Evolutionary conservation across 1,140 invertebrate genomes (phyloP).

Genomic region (Aporrectodea caliginosa): DNA sequence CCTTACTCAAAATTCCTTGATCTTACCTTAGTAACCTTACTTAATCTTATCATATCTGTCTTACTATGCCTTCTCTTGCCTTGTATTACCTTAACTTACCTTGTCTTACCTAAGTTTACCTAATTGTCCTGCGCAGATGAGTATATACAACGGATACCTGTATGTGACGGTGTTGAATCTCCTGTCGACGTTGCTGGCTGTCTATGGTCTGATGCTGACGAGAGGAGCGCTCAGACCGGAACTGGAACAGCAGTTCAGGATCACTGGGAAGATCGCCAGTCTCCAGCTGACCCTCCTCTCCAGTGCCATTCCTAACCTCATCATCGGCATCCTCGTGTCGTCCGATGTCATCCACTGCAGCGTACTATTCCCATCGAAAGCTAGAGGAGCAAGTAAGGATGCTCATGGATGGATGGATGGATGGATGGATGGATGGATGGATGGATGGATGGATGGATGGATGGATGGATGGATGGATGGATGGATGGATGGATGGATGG

Average conservation of each 20-base stretch:
- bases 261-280: constrained; percentile 20
- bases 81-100: too few species aligned
- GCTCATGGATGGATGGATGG: too few species aligned
- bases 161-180: constrained; percentile 20
- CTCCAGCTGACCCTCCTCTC: constrained; percentile 16
- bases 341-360: constrained; percentile 13
- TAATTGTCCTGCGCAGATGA: constrained; percentile 12
- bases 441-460: too few species aligned
- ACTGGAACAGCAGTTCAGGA: background rate
- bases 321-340: constrained; percentile 18
- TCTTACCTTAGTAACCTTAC: too few species aligned
- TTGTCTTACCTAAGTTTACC: too few species aligned
- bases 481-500: too few species aligned
- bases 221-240: background rate
- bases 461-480: too few species aligned
- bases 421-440: too few species aligned
- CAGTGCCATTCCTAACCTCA: constrained; percentile 20
- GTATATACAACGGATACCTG: constrained; percentile 13
- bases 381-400: constrained; percentile 20
- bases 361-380: constrained; percentile 9
- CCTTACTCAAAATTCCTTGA: background rate
- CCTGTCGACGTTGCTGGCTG: constrained; percentile 12
- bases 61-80: too few species aligned
- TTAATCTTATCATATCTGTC: too few species aligned
- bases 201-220: constrained; percentile 25